These are phyloP conservation scores for Balaenoptera acutorostrata DNA, from an alignment of 2,113 vertebrate species.

Conservation along the genomic window DNA sequence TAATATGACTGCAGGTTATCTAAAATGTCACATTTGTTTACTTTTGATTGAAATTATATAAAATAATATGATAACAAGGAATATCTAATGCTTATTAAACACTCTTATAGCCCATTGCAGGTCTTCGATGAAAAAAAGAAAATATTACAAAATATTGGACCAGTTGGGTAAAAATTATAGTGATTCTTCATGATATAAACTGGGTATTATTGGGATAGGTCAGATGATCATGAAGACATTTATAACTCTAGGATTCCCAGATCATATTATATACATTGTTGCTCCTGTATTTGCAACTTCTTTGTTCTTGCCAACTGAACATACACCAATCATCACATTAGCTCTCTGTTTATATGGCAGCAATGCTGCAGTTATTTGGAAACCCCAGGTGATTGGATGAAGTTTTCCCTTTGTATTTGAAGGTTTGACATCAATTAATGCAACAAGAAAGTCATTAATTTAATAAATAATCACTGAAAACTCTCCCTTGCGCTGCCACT, in stretches of 20 bases:
- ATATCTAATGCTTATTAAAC: conserved; percentile 13
- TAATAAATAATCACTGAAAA: conserved; percentile 57
- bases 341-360: conserved; percentile 28
- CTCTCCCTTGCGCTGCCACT: neutral
- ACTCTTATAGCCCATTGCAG: neutral
- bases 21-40: conserved; percentile 23
- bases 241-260: neutral
- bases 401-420: conserved; percentile 29
- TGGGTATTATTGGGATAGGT: neutral
- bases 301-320: conserved; percentile 5
- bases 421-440: conserved; percentile 28
- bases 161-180: neutral
- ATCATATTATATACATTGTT: neutral
- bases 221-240: neutral
- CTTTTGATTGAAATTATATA: conserved; percentile 37
- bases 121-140: neutral
- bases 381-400: conserved; percentile 18
- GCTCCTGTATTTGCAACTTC: neutral
- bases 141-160: neutral
- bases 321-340: neutral
- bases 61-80: neutral
- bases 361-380: conserved; percentile 27
- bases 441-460: conserved; percentile 35
- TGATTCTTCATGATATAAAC: neutral
- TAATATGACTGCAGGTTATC: neutral